These are phyloP conservation scores for Tipula helvola DNA, from an alignment of 2,888 invertebrate genomes.

Conservation along the genomic window DNA sequence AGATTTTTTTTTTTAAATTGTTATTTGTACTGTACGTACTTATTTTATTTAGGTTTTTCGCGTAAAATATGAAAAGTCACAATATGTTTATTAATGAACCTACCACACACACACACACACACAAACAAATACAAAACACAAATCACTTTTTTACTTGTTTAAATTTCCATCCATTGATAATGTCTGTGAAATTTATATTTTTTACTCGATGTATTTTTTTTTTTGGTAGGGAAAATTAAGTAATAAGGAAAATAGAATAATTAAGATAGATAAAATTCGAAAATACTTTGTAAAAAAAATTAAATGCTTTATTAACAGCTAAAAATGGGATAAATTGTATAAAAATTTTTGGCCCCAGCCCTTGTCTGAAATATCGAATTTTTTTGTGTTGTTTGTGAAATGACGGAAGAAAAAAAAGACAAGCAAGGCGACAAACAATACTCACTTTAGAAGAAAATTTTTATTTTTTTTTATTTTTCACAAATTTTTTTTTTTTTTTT, in stretches of 20 bases:
- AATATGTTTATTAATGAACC: constrained; percentile 10
- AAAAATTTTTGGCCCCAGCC: not conserved
- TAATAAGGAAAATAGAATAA: not conserved
- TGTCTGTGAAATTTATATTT: not conserved
- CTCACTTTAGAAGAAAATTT: constrained; percentile 4
- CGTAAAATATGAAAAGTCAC: not conserved
- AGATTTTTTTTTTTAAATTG: not conserved
- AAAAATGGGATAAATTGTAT: not conserved
- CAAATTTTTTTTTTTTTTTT: not conserved
- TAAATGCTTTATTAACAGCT: not conserved
- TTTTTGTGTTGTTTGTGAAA: constrained; percentile 4
- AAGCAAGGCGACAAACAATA: not conserved
- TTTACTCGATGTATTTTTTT: not conserved
- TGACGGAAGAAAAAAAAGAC: constrained; percentile 10
- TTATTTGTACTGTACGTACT: not conserved
- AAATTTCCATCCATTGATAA: not conserved
- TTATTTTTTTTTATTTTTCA: not conserved
- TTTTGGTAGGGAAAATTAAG: not conserved
- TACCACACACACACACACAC: not conserved
- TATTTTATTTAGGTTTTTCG: not conserved
- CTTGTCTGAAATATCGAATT: constrained; percentile 5
- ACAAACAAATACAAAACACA: not conserved
- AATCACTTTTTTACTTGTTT: not conserved
- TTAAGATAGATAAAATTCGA: no score
- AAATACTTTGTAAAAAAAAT: no score